These are phyloP conservation scores for Etheostoma perlongum DNA, from an alignment of 2,797 vertebrate genomes.

Conservation along the genomic window DNA sequence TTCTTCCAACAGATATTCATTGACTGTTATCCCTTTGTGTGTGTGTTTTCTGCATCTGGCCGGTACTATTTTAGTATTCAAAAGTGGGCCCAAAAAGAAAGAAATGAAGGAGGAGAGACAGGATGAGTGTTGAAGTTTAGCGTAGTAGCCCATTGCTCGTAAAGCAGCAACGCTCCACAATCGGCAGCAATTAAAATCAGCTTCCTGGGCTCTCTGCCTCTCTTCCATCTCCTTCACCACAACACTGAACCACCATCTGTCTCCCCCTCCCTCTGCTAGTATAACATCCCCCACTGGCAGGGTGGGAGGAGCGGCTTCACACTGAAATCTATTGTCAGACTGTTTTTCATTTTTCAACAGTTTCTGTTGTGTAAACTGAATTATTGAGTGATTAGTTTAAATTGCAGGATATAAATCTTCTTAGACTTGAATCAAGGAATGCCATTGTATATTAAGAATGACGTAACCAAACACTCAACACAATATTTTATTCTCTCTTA, in stretches of 20 bases:
- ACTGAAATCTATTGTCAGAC: neutral
- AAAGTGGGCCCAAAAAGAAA: neutral
- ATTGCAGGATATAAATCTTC: neutral
- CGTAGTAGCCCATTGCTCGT: conserved; percentile 24
- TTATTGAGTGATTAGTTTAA: neutral
- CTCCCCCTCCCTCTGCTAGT: conserved; percentile 23
- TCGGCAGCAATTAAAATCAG: conserved; percentile 69
- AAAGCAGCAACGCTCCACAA: conserved; percentile 34
- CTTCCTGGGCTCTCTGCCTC: conserved; percentile 20
- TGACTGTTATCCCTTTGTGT: no score
- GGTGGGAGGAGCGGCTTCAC: conserved; percentile 6
- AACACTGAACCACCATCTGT: conserved; percentile 63
- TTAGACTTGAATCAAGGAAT: neutral
- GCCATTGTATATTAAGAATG: no score
- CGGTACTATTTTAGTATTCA: no score
- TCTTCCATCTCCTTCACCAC: conserved; percentile 24
- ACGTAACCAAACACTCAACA: neutral
- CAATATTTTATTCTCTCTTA: neutral
- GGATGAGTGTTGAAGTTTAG: conserved; percentile 10
- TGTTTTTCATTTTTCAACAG: neutral
- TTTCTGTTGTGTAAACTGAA: neutral
- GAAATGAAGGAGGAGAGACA: neutral
- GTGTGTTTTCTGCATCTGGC: no score
- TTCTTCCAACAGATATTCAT: no score
- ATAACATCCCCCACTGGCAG: neutral